Evolutionary conservation across 2,888 invertebrate genomes (phyloP).

Genomic region (Diarsia dahlii): DNA sequence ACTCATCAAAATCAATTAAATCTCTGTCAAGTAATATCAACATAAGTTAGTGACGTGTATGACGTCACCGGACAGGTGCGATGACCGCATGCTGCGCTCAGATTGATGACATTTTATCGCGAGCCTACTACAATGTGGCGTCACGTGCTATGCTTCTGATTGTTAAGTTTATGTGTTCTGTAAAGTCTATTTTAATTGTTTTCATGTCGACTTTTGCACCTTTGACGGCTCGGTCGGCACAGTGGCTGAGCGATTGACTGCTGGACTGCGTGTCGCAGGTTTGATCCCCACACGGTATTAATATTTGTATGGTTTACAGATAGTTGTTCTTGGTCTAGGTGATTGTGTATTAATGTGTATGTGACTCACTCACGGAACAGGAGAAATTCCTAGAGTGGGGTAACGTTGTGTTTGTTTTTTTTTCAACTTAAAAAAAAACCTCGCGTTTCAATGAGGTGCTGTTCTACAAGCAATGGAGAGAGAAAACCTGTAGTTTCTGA

Average conservation of each 20-base stretch:
- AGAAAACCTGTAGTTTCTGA: not conserved
- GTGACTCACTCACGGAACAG: no score
- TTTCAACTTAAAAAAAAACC: no score
- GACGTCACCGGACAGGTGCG: conserved; percentile 65
- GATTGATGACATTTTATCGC: conserved; percentile 67
- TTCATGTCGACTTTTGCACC: not conserved
- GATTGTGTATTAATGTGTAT: no score
- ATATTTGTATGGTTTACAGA: no score
- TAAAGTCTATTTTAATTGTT: not conserved
- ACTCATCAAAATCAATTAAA: not conserved
- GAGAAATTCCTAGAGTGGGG: no score
- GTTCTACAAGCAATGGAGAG: not conserved
- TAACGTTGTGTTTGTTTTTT: no score
- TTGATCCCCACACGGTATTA: no score
- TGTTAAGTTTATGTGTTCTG: not conserved
- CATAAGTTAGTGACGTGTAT: conserved; percentile 27
- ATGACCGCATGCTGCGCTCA: conserved; percentile 43
- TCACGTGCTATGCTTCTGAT: not conserved
- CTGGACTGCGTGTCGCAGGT: no score
- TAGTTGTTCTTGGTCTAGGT: no score
- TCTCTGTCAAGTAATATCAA: not conserved
- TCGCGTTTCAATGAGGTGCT: not conserved
- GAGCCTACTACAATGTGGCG: conserved; percentile 9
- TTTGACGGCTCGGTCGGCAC: no score
- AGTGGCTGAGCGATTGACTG: no score